Percentiles rank a stretch among this genome's conserved stretches.
Evolutionary conservation across 2,797 vertebrate genomes (phyloP).

Genomic region (Poecilia wingei): DNA sequence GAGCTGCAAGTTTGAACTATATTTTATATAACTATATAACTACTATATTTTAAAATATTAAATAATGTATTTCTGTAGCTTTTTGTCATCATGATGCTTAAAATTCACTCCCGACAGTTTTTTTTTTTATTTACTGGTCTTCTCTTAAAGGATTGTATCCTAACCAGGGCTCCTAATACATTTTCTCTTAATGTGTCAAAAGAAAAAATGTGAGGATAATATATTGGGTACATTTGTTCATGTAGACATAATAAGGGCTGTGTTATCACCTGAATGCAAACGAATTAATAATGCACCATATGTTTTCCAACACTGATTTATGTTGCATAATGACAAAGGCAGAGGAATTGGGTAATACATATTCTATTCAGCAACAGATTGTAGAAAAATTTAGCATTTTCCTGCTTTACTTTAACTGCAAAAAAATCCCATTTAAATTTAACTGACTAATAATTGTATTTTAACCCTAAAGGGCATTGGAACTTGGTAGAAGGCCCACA

Average conservation of each 20-base stretch:
- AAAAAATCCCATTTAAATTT: too few species aligned
- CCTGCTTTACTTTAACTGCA: too few species aligned
- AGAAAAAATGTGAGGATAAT: neutral
- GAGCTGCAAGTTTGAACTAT: too few species aligned
- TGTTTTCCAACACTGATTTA: neutral
- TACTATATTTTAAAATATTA: neutral
- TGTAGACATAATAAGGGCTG: neutral
- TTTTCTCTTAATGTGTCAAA: neutral
- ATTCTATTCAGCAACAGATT: too few species aligned
- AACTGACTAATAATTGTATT: too few species aligned
- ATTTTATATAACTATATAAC: too few species aligned
- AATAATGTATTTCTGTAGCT: neutral
- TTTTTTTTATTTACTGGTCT: neutral
- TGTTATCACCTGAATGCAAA: neutral
- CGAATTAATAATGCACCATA: neutral
- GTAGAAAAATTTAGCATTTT: too few species aligned
- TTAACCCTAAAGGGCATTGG: too few species aligned
- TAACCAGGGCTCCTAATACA: too few species aligned
- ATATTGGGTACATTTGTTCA: neutral
- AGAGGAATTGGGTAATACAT: neutral
- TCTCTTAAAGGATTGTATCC: neutral
- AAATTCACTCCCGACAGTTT: neutral
- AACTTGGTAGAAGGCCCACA: too few species aligned
- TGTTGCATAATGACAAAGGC: neutral
- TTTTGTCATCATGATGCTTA: neutral